phyloP scores from a whole-genome alignment of 2,113 vertebrate genomes.

The Nycticryphes semicollaris region DNA sequence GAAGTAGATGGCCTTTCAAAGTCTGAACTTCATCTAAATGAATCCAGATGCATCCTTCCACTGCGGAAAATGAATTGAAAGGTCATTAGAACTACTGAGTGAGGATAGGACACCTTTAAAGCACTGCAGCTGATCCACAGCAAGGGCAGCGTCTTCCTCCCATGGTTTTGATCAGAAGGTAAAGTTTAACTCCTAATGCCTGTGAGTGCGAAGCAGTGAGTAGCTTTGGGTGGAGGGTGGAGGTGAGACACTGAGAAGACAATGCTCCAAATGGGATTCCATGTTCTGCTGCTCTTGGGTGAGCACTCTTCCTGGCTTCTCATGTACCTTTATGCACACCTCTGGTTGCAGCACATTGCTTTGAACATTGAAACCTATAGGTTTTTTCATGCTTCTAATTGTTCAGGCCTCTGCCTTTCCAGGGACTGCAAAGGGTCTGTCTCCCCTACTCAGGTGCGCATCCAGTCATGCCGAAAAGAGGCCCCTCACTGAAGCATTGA shows the following conservation, averaged over 20 bases:
- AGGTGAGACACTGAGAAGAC: neutral
- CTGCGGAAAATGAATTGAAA: neutral
- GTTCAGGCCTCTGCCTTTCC: neutral
- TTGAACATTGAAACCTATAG: neutral
- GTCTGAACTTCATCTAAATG: neutral
- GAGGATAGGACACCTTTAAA: neutral
- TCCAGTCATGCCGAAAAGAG: neutral
- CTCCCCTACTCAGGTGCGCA: neutral
- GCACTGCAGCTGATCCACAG: neutral
- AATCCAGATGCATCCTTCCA: neutral
- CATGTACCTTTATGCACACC: neutral
- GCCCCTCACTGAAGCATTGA: neutral
- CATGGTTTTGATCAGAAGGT: neutral
- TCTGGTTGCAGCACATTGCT: neutral
- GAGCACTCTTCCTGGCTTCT: neutral
- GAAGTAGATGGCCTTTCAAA: neutral
- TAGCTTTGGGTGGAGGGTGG: neutral
- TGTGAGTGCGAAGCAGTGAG: neutral
- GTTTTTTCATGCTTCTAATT: neutral
- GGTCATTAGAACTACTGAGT: neutral
- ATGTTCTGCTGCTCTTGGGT: neutral
- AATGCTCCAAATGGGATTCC: neutral
- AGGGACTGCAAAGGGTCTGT: neutral
- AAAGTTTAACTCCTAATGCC: neutral
- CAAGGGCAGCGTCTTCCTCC: neutral